phyloP scores from a whole-genome alignment of 2,888 invertebrate genomes.

The Nephrotoma guestfalica region DNA sequence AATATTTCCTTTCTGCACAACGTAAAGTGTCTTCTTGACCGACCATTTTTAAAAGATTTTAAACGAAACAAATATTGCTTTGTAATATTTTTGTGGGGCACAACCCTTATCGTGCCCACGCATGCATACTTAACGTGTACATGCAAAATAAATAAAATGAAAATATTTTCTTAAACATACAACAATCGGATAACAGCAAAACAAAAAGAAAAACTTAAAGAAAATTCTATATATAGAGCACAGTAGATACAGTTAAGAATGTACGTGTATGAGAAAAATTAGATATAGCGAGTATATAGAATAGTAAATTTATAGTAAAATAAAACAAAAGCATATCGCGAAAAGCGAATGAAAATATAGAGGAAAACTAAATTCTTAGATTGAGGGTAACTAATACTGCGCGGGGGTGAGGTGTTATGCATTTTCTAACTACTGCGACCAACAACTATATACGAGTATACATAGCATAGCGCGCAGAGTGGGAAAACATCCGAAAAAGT shows the following conservation, averaged over 20 bases:
- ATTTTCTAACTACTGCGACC: neutral
- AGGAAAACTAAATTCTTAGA: neutral
- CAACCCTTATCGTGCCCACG: too few species aligned
- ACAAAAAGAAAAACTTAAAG: neutral
- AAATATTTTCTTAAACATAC: neutral
- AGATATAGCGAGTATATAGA: neutral
- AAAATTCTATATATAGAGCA: neutral
- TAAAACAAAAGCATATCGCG: neutral
- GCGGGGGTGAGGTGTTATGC: neutral
- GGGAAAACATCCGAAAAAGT: neutral
- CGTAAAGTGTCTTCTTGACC: too few species aligned
- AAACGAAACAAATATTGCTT: too few species aligned
- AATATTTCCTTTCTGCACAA: too few species aligned
- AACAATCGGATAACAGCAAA: neutral
- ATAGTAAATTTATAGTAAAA: neutral
- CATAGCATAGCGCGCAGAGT: neutral
- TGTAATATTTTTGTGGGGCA: too few species aligned
- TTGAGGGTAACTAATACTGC: neutral
- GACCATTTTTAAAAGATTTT: too few species aligned
- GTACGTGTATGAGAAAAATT: neutral
- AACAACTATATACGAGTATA: neutral
- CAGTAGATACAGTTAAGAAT: neutral
- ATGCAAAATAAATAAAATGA: neutral
- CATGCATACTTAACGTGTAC: too few species aligned
- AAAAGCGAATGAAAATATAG: neutral